Evolutionary conservation across 2,113 vertebrate genomes (phyloP).

Genomic region (Ibidorhyncha struthersii): DNA sequence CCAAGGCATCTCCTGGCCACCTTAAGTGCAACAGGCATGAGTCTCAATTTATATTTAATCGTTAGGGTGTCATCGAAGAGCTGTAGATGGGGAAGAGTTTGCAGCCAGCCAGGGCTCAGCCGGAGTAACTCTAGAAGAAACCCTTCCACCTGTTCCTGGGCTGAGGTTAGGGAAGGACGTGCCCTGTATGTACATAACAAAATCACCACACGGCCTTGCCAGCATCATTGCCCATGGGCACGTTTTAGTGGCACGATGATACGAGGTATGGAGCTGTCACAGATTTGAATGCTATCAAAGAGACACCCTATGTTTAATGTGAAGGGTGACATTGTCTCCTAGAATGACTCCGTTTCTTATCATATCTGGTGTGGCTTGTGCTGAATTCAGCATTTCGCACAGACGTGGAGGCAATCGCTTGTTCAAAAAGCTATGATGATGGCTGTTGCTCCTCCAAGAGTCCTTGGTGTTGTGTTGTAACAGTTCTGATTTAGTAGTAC

Average conservation of each 20-base stretch:
- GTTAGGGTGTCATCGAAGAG: background rate
- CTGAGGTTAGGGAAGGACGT: conserved; percentile 19
- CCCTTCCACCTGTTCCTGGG: conserved; percentile 35
- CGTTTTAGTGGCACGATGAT: background rate
- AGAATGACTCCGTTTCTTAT: background rate
- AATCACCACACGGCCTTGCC: background rate
- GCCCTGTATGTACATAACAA: accelerated
- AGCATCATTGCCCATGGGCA: background rate
- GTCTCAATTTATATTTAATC: background rate
- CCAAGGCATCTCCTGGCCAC: background rate
- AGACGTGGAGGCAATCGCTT: accelerated
- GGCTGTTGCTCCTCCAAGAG: background rate
- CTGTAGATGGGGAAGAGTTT: background rate
- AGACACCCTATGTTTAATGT: background rate
- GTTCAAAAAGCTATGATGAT: background rate
- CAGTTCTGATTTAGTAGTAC: background rate
- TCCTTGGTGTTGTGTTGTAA: accelerated
- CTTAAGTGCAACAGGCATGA: background rate
- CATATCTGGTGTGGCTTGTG: background rate
- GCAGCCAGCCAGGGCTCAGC: conserved; percentile 17
- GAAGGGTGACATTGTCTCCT: background rate
- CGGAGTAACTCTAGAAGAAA: conserved; percentile 55
- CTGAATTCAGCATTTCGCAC: background rate
- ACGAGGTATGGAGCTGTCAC: background rate
- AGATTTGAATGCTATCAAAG: background rate